Evolutionary conservation across 2,888 invertebrate genomes (phyloP), one percentile per base, ranked within the genome.

Genomic region (Podotricha telesiphe): DNA sequence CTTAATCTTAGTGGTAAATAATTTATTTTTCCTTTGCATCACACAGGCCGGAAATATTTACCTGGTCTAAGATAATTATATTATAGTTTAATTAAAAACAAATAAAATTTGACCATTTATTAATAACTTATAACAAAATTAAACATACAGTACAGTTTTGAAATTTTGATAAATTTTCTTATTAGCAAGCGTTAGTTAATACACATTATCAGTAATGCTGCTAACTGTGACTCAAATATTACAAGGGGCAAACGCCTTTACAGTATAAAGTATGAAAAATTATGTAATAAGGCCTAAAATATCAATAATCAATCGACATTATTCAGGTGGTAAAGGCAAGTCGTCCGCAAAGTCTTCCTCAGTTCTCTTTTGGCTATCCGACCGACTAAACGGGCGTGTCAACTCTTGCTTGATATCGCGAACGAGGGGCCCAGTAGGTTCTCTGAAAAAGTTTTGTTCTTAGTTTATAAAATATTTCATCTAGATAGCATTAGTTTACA

Each of bases 281-380:
- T n/a, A n/a, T n/a, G 4, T 34, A n/a, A 55, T 34, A 53, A 34
- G 28, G 7, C 10, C 28, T 53, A 8, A 53, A 34, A 8, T 28
- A n/a, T 28, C 28, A 28, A 28, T 28, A 28, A 11, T 10, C 3
- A 37, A 34, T 34, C 13, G 11, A 34, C 10, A 34, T 69, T 80
- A 93, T 73, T 93, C 93, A 1, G 92, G 93, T 1, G 93, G 93
- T 48, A 93, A 76, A 13, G 93, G 93, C 55, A 93, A 77, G 55
- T 93, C 93, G n/a, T 91, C 91, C 3, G 90, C 91, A 64, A 84
- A 86, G 47, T 89, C 87, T 45, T 89, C 89, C 7, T 78, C 10
- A 62, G 40, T 79, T 76, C 86, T 90, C 81, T 86, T 88, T 71
- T 80, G 85, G 17, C 68, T 75, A 5, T 84, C 86, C 1, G 77